Evolutionary conservation across 2,113 vertebrate genomes (phyloP).

Genomic region (Dasyurus viverrinus): DNA sequence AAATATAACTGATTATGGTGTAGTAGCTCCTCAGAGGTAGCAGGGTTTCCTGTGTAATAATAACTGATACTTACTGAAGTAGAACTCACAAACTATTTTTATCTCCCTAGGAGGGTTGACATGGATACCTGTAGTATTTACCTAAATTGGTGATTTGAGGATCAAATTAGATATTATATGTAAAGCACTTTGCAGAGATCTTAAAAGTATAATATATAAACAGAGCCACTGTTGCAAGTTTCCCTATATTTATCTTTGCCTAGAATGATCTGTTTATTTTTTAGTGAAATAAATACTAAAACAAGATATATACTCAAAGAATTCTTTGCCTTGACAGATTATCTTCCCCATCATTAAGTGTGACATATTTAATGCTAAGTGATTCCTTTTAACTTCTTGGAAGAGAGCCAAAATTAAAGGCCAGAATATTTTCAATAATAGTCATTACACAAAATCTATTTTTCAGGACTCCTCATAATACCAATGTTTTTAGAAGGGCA

Average conservation of each 20-base stretch:
- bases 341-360: neutral
- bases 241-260: neutral
- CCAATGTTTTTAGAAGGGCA: conserved; percentile 15
- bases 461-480: neutral
- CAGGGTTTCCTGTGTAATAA: neutral
- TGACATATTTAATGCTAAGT: neutral
- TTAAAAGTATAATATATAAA: neutral
- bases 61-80: too few relatives aligned
- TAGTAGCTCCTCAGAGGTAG: neutral
- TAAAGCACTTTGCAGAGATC: neutral
- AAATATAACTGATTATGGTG: neutral
- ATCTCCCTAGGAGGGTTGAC: neutral
- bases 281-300: neutral
- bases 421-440: conserved; percentile 20
- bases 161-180: neutral
- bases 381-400: neutral
- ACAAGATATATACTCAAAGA: neutral
- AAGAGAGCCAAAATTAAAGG: neutral
- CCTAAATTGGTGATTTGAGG: neutral
- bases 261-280: neutral
- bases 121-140: neutral
- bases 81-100: neutral
- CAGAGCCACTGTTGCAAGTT: neutral
- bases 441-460: neutral
- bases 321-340: neutral